These are phyloP conservation scores for Cryptoprocta ferox DNA, from an alignment of 2,797 vertebrate species.

Conservation along the genomic window DNA sequence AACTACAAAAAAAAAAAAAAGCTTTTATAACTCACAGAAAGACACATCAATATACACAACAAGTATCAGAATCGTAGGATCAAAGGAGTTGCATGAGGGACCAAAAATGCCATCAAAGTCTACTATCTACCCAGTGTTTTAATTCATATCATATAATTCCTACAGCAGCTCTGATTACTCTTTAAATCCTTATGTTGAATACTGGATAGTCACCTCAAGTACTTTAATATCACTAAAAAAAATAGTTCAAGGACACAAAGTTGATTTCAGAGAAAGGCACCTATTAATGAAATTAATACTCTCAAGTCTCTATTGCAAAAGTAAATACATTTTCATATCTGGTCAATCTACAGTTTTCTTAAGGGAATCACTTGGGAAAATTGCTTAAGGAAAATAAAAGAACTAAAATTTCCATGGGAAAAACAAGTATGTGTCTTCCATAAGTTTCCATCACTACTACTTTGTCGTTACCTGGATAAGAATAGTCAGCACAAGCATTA, in stretches of 20 bases:
- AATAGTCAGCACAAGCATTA: constrained; percentile 4
- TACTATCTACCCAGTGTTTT: background rate
- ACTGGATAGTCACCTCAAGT: background rate
- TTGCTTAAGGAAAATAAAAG: background rate
- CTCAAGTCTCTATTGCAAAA: background rate
- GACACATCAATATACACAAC: background rate
- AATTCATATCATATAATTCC: background rate
- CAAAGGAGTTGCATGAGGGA: background rate
- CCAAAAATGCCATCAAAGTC: background rate
- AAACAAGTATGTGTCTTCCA: background rate
- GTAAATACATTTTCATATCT: constrained; percentile 45
- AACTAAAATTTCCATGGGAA: background rate
- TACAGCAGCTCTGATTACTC: background rate
- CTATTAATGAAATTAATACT: background rate
- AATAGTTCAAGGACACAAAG: background rate
- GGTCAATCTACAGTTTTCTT: background rate
- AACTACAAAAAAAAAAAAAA: constrained; percentile 12
- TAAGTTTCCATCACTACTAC: background rate
- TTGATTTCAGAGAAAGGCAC: constrained; percentile 12
- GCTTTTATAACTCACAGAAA: background rate
- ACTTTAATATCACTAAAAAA: constrained; percentile 15
- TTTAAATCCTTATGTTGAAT: background rate
- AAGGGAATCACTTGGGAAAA: constrained; percentile 29
- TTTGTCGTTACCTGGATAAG: background rate
- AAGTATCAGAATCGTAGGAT: background rate